Percentiles rank a stretch among this genome's conserved stretches.
Conservation (phyloP, 2,797 vertebrate genomes). For the Sandelia bainsii region DNA sequence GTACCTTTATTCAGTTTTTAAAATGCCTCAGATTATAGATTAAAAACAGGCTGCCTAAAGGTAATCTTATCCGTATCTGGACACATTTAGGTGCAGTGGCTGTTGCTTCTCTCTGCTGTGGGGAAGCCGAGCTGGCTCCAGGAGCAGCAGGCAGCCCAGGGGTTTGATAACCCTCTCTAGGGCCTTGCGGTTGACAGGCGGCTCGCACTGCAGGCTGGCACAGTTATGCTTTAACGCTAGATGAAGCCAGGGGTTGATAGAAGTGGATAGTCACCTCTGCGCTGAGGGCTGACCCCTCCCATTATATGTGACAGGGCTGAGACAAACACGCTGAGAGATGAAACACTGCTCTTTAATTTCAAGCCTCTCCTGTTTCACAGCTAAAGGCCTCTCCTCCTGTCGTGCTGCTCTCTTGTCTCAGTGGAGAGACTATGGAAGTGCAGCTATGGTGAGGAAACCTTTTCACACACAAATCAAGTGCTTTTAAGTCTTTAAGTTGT, state of each 20-base stretch:
- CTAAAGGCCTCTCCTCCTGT: slow-evolving; percentile 28
- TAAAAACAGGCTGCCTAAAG: slow-evolving; percentile 32
- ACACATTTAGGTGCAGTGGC: slow-evolving; percentile 51
- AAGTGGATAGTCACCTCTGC: slow-evolving; percentile 61
- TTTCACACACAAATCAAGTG: slow-evolving; percentile 32
- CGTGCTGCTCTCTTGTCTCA: slow-evolving; percentile 21
- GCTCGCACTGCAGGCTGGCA: slow-evolving; percentile 63
- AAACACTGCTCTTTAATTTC: slow-evolving; percentile 77
- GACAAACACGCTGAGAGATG: slow-evolving; percentile 73
- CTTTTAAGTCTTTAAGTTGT: slow-evolving; percentile 10
- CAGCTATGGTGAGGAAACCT: slow-evolving; percentile 10
- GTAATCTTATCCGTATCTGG: slow-evolving; percentile 47
- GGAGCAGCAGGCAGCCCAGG: slow-evolving; percentile 54
- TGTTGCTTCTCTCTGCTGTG: slow-evolving; percentile 32
- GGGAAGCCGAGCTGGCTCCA: slow-evolving; percentile 50
- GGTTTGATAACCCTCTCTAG: slow-evolving; percentile 72
- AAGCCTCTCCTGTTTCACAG: slow-evolving; percentile 75
- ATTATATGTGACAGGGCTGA: slow-evolving; percentile 75
- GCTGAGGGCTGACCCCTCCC: slow-evolving; percentile 70
- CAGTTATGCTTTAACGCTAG: slow-evolving; percentile 66
- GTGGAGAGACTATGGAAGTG: slow-evolving; percentile 32
- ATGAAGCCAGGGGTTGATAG: slow-evolving; percentile 69
- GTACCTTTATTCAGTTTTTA: slow-evolving; percentile 22
- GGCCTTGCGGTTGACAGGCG: slow-evolving; percentile 70
- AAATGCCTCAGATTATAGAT: slow-evolving; percentile 25